Evolutionary conservation across 2,888 invertebrate genomes (phyloP).

Genomic region (Drosophila ezoana): DNA sequence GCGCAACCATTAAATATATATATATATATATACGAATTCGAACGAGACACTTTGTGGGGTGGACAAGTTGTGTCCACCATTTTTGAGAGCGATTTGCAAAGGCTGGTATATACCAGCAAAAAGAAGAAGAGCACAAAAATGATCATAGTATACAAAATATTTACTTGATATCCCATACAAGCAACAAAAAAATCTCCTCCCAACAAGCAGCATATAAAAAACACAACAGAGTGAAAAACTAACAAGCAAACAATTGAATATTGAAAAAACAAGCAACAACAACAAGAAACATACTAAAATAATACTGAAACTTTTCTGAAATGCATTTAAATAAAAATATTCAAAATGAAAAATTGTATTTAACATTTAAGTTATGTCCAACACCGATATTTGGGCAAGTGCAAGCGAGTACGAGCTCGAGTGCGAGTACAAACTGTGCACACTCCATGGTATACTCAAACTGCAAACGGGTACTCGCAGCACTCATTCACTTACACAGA

Average conservation of each 20-base stretch:
- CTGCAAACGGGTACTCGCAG: slow-evolving; percentile 24
- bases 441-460: slow-evolving; percentile 13
- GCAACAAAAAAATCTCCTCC: slow-evolving; percentile 5
- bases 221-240: slow-evolving; percentile 16
- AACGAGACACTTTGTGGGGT: slow-evolving; percentile 20
- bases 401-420: slow-evolving; percentile 19
- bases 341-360: slow-evolving; percentile 71
- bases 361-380: slow-evolving; percentile 69
- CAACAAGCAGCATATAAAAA: slow-evolving; percentile 17
- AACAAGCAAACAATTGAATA: slow-evolving; percentile 6
- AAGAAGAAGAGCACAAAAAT: slow-evolving; percentile 11
- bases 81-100: slow-evolving; percentile 19
- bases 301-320: slow-evolving; percentile 69
- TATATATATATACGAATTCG: slow-evolving; percentile 16
- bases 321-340: slow-evolving; percentile 76
- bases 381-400: slow-evolving; percentile 31
- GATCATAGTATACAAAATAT: slow-evolving; percentile 24
- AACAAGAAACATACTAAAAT: slow-evolving; percentile 29
- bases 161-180: slow-evolving; percentile 34
- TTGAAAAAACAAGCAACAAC: slow-evolving; percentile 15
- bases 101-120: slow-evolving; percentile 13
- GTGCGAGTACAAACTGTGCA: slow-evolving; percentile 11
- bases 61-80: slow-evolving; percentile 11
- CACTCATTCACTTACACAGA: slow-evolving; percentile 24
- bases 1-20: background rate